These are phyloP conservation scores for Cassiopea andromeda DNA, from an alignment of 30 jellyfish, hydroid and myxozoan genomes.

Conservation along the genomic window DNA sequence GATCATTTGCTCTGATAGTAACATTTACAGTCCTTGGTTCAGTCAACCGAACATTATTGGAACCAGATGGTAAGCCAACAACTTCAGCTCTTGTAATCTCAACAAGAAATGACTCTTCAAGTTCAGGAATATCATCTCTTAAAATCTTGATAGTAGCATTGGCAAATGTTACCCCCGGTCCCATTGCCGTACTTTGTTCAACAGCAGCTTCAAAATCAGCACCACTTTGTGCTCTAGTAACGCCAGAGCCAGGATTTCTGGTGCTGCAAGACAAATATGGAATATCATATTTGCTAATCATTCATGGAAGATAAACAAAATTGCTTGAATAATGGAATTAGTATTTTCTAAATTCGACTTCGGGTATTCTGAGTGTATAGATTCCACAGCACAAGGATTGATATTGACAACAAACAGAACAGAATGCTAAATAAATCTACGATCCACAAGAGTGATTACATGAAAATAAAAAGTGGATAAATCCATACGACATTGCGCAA, in stretches of 20 bases:
- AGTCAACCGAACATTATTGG: slow-evolving; percentile 48
- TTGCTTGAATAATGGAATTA: too few relatives aligned
- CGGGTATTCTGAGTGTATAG: too few relatives aligned
- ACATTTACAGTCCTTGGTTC: slow-evolving; percentile 59
- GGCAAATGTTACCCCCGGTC: slow-evolving; percentile 58
- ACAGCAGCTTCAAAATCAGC: slow-evolving; percentile 64
- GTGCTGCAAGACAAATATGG: background rate
- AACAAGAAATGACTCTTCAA: slow-evolving; percentile 78
- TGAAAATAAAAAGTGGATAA: too few relatives aligned
- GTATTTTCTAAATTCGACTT: too few relatives aligned
- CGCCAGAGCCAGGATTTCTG: slow-evolving; percentile 2
- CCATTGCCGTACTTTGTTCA: slow-evolving; percentile 12
- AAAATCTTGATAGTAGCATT: slow-evolving; percentile 47
- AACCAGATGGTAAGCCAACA: slow-evolving; percentile 35
- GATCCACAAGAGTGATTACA: too few relatives aligned
- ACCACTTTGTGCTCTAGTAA: slow-evolving; percentile 71
- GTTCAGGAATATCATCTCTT: slow-evolving; percentile 81
- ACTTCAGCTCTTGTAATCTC: slow-evolving; percentile 64
- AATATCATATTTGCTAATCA: background rate
- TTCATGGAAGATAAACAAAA: too few relatives aligned
- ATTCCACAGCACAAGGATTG: too few relatives aligned
- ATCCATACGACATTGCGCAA: too few relatives aligned
- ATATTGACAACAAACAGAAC: too few relatives aligned
- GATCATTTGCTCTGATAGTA: slow-evolving; percentile 82
- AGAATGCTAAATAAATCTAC: too few relatives aligned